Base-by-base conservation (phyloP, 2,797 vertebrate species). In the Leucoraja ocellata region DNA sequence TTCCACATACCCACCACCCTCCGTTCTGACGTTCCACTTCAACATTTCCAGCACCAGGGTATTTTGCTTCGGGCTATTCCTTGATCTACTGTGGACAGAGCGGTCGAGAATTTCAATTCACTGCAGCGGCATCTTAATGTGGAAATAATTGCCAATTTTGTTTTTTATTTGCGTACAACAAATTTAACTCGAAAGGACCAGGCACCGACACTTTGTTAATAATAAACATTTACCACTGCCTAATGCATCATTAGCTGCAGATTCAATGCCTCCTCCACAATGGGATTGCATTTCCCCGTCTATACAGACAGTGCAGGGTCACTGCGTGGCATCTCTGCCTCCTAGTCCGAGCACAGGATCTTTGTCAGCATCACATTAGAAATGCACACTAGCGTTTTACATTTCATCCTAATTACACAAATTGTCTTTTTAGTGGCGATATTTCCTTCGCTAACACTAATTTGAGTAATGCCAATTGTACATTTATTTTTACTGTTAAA, bases 401-500 rank as follows among this genome's bases (percentile, higher is more conserved):
- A 18, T 88, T 68, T 84, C n/a, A n/a, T 28, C 81, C 54, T 84
- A 28, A 84, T 61, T 61, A 28, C 28, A 11, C 0, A 28, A 84
- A 5, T 84, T 58, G 58, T 14, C 25, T n/a, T 84, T 65, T 65
- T 9, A 28, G 16, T 68, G 61, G 63, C 36, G 32, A 36, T 68
- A 68, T 68, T 88, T 61, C 14, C n/a, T 88, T 68, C 14, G 21
- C 32, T 88, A 63, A 88, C 7, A 1, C 4, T 88, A 32, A 21
- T 68, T 16, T 83, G 8, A 58, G 21, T 54, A 58, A 21, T 46
- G 58, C 58, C 11, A 28, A 36, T 68, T 21, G 46, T 4, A 36
- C n/a, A 16, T n/a, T 32, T 18, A 16, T 88, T 65, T 21, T 36
- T 61, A 32, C 84, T 88, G 18, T 65, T 61, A 96, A 96, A 96